Evolutionary conservation across 2,113 vertebrate genomes (phyloP), one percentile per base, ranked within the genome.

Genomic region (Corythornis madagascariensis): DNA sequence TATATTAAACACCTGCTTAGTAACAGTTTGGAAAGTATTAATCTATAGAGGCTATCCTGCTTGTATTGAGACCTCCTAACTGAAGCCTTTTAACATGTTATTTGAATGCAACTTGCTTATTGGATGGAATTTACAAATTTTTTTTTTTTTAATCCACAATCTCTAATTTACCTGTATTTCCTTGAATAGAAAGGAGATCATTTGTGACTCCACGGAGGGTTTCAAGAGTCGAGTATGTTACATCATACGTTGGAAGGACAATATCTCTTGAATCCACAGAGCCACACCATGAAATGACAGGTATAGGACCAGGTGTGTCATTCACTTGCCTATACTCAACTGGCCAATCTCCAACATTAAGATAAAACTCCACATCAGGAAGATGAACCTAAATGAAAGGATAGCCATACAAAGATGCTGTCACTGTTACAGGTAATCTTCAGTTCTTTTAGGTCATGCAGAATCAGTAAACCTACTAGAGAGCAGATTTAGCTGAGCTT

Each of bases 291-390:
- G 98, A 99, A 96, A 99, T 95, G 65, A 99, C 91, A 14, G 99
- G 98, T 24, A 99, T 47, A 10, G 98, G 98, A 9, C 97, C 96
- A 4, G 98, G 98, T 4, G 95, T 97, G 13, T 97, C 97, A 31
- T 98, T 98, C 5, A 88, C 92, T 18, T 95, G 97, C 73, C 98
- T 97, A 17, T 97, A 97, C 94, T 99, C 99, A 63, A 99, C 92
- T 2, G 99, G 98, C 99, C 99, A 99, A 78, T 99, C 99, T 20
- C 98, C 99, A 69, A 99, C 98, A 40, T 99, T 99, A 78, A 99
- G 95, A 95, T 98, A 99, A 94, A 99, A 99, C 94, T 99, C 99
- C 71, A 98, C 96, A 50, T 99, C 98, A 6, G 98, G 98, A 42
- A 99, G 93, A 81, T 2, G 96, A 81, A 99, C 98, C 98, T 99